Conservation (phyloP, 1,140 invertebrate genomes). For the Carcinoscorpius rotundicauda region DNA sequence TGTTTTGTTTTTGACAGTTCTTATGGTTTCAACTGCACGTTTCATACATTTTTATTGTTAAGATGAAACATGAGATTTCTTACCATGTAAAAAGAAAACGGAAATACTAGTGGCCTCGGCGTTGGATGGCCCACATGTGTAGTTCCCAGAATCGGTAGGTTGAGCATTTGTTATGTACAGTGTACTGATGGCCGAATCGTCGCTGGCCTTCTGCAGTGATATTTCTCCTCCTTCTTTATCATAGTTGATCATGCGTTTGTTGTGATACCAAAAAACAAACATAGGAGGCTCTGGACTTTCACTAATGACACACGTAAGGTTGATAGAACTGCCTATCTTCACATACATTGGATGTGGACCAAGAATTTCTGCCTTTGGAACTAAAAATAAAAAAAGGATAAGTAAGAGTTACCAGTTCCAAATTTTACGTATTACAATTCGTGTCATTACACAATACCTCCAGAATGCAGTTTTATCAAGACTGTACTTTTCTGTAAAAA, state of each 20-base stretch:
- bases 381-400: constrained; percentile 50
- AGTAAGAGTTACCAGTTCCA: constrained; percentile 31
- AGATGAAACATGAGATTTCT: constrained; percentile 22
- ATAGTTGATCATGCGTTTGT: constrained; percentile 84
- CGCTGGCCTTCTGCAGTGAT: not conserved
- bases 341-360: constrained; percentile 78
- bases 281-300: constrained; percentile 63
- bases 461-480: no score
- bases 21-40: no score
- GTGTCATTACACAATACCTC: no score
- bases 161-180: constrained; percentile 3
- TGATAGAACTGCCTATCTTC: constrained; percentile 79
- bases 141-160: constrained; percentile 60
- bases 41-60: no score
- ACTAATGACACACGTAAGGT: constrained; percentile 75
- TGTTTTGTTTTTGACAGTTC: no score
- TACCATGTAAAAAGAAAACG: constrained; percentile 71
- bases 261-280: constrained; percentile 49
- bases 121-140: constrained; percentile 71
- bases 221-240: constrained; percentile 58
- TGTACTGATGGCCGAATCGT: not conserved
- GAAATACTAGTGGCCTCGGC: constrained; percentile 55
- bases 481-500: no score
- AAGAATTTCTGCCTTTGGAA: constrained; percentile 73
- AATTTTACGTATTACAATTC: no score